Conservation (phyloP, 1,140 invertebrate genomes). For the Brachionus asplanchnoidis region DNA sequence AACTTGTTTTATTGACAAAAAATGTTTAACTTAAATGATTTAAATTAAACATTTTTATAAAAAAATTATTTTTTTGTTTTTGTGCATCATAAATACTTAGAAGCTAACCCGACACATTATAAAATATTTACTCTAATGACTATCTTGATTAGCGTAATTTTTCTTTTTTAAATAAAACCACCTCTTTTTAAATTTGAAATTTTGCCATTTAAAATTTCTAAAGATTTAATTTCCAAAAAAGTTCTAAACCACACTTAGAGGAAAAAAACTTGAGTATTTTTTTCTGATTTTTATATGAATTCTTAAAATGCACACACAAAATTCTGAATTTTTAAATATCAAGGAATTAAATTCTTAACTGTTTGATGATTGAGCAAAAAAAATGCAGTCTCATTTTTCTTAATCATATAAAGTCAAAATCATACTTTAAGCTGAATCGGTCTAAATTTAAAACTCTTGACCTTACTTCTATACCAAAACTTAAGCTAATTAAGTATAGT, state of each 20-base stretch:
- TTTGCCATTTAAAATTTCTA: too few species aligned
- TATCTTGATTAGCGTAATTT: neutral
- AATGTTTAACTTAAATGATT: too few species aligned
- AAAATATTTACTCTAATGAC: neutral
- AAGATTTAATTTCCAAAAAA: too few species aligned
- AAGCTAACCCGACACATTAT: neutral
- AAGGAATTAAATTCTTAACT: neutral
- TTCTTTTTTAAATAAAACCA: neutral
- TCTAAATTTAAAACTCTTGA: too few species aligned
- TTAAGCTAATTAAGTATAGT: too few species aligned
- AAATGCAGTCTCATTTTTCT: neutral
- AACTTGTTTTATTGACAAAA: too few species aligned
- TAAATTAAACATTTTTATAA: neutral
- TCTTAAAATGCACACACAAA: too few species aligned
- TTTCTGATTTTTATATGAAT: neutral
- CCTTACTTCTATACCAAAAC: too few species aligned
- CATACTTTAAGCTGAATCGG: too few species aligned
- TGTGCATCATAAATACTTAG: neutral
- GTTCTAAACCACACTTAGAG: neutral
- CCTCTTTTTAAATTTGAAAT: neutral
- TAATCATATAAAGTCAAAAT: too few species aligned
- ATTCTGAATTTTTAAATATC: neutral
- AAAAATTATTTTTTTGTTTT: neutral
- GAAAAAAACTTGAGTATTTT: neutral
- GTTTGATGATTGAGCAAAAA: neutral